These are phyloP conservation scores for Cassiopea xamachana DNA, from an alignment of 30 jellyfish, hydroid and myxozoan species.

Conservation along the genomic window DNA sequence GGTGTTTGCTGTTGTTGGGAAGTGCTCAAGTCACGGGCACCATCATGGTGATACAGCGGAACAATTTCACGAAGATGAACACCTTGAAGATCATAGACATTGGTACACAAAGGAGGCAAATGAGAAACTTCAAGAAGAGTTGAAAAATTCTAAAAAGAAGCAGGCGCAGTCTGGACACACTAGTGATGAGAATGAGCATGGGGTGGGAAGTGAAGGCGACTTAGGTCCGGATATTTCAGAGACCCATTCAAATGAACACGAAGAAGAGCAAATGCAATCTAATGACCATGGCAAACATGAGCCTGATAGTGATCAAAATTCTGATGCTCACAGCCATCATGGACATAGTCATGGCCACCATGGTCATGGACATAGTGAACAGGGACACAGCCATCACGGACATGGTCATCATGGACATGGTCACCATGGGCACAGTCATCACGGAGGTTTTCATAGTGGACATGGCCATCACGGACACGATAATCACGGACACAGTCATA, in stretches of 20 bases:
- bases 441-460: too few species aligned
- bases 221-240: neutral
- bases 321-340: conserved; percentile 1
- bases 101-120: conserved; percentile 91
- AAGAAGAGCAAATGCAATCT: neutral
- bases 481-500: too few species aligned
- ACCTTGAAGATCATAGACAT: conserved; percentile 75
- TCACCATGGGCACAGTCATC: neutral
- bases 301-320: conserved; percentile 20
- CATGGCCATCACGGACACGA: too few species aligned
- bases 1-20: neutral
- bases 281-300: conserved; percentile 8
- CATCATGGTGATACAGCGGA: conserved; percentile 42
- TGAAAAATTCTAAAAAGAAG: conserved; percentile 17
- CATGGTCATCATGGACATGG: conserved; percentile 47
- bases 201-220: neutral
- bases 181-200: neutral
- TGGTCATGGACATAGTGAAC: conserved; percentile 49
- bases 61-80: conserved; percentile 79
- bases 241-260: neutral
- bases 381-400: conserved; percentile 65
- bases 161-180: neutral
- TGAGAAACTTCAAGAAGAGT: conserved; percentile 49
- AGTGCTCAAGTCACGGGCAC: conserved; percentile 39
- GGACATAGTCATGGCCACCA: conserved; percentile 70